Percentiles rank a stretch among this genome's conserved stretches.
These are phyloP conservation scores for Papilio glaucus DNA, from an alignment of 1,140 invertebrate genomes.

Conservation along the genomic window DNA sequence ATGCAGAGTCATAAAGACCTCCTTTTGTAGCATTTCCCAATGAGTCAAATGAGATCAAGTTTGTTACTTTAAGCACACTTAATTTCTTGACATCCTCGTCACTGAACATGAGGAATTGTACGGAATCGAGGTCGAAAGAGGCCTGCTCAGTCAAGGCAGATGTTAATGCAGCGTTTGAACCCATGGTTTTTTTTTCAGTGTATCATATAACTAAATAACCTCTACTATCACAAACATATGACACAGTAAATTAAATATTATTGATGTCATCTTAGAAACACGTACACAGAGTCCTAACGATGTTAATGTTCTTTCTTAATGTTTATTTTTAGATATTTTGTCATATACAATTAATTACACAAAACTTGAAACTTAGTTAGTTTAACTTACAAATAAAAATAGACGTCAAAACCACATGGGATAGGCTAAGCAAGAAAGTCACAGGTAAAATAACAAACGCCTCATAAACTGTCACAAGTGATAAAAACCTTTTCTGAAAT, in stretches of 20 bases:
- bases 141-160: constrained; percentile 57
- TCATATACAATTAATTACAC: background rate
- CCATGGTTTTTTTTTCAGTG: constrained; percentile 59
- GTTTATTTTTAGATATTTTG: background rate
- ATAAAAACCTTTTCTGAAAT: background rate
- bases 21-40: constrained; percentile 92
- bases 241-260: background rate
- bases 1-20: constrained; percentile 93
- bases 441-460: background rate
- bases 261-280: too few species aligned
- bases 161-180: constrained; percentile 56
- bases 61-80: constrained; percentile 94
- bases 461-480: too few species aligned
- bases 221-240: background rate
- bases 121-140: constrained; percentile 79
- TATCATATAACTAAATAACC: constrained; percentile 7
- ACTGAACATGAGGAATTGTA: constrained; percentile 89
- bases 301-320: background rate
- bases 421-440: background rate
- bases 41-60: constrained; percentile 92
- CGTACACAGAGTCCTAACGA: background rate
- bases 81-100: constrained; percentile 93
- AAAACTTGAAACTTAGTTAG: background rate
- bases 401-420: constrained; percentile 8
- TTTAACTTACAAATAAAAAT: background rate